Base-by-base conservation (phyloP, 2,113 vertebrate species). In the Accipiter cooperii region DNA sequence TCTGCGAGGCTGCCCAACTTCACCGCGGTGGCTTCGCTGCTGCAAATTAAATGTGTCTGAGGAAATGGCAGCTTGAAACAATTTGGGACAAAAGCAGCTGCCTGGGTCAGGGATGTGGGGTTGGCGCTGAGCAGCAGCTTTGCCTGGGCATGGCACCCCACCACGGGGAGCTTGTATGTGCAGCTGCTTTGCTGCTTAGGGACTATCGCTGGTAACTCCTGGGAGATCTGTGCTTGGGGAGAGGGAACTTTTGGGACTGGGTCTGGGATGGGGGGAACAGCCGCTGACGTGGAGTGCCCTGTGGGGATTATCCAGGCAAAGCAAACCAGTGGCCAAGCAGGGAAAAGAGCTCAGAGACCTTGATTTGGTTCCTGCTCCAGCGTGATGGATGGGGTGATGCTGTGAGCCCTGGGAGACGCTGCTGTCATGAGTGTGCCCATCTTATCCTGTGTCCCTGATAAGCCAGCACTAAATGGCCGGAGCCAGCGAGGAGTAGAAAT, bases 91-190 rank as follows among this genome's bases (percentile, higher is more conserved):
- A 40, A 70, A 71, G 57, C 46, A 61, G 38, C 36, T 0, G 9
- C 3, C 3, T 57, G 74, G 54, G 42, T 38, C 58, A 33, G 57
- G 75, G 66, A 18, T 17, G 21, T 34, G 25, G 51, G 70, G 42
- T 15, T 78, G 78, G 38, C 1, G 9, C 54, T 47, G 65, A 46
- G 64, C 60, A 74, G 75, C 34, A 31, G 44, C 46, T 34, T 55
- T 3, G 7, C 58, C 18, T 38, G 44, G 78, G 15, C 22, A 28
- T 12, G 46, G 52, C 60, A 55, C 18, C 28, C 17, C 19, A 10
- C 24, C 0, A 1, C 2, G 2, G 60, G 47, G 46, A 79, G 20
- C 51, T 54, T 8, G 15, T 5, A 2, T 2, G 15, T 31, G 49
- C 46, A 1, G 26, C 42, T 54, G 54, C 68, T n/a, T 40, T 28